Percentiles rank a stretch among this genome's conserved stretches.
phyloP scores from a whole-genome alignment of 2,113 vertebrate species.

The Sinocyclocheilus grahami region DNA sequence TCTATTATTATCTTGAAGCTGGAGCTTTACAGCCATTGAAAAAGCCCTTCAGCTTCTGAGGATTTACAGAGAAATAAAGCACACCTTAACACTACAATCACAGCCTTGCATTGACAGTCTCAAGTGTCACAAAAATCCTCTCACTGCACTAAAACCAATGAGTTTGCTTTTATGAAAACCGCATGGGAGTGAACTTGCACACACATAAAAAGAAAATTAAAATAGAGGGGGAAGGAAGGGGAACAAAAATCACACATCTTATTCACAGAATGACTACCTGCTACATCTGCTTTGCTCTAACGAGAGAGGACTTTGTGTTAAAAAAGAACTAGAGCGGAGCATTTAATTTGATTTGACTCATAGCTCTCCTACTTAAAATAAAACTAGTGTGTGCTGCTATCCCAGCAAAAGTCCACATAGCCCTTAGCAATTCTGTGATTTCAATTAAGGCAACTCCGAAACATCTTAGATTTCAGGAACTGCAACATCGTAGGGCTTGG shows the following conservation, averaged over 20 bases:
- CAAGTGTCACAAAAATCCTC: background rate
- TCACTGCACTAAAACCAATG: background rate
- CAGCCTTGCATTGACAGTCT: background rate
- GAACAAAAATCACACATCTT: background rate
- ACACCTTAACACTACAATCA: background rate
- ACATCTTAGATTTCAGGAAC: background rate
- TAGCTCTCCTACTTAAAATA: background rate
- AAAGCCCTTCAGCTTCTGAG: conserved; percentile 3
- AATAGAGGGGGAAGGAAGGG: background rate
- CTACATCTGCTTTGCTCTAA: background rate
- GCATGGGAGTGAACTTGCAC: background rate
- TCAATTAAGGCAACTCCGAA: background rate
- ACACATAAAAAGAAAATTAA: background rate
- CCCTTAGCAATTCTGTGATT: background rate
- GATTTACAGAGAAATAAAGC: conserved; percentile 16
- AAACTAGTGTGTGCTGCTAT: background rate
- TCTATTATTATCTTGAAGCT: background rate
- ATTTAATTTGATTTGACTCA: background rate
- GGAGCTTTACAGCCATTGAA: background rate
- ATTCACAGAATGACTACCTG: background rate
- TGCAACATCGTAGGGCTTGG: background rate
- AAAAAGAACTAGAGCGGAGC: background rate
- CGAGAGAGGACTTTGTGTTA: background rate
- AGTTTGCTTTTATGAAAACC: background rate
- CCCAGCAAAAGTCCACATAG: background rate